These are phyloP conservation scores for Psophia crepitans DNA, from an alignment of 2,113 vertebrate genomes.

Conservation along the genomic window DNA sequence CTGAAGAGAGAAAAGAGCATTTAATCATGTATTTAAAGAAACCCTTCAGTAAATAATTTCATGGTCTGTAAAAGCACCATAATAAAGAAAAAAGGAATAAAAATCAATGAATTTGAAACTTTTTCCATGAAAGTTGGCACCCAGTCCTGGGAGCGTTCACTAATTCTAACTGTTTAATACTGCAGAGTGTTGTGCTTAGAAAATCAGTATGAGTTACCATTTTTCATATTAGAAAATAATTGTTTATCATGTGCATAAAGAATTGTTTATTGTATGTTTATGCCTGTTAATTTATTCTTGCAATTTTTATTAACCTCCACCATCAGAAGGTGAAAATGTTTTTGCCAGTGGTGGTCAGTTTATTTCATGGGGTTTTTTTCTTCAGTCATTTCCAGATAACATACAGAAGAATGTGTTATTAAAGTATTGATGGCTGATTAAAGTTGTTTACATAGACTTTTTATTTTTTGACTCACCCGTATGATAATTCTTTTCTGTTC, in stretches of 20 bases:
- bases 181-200: background rate
- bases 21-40: background rate
- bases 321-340: background rate
- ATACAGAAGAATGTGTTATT: background rate
- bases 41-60: background rate
- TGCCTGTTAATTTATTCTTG: background rate
- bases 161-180: background rate
- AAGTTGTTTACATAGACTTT: background rate
- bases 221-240: background rate
- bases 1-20: background rate
- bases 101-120: background rate
- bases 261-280: background rate
- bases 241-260: background rate
- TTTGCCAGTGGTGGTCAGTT: background rate
- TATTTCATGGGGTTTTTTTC: background rate
- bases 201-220: background rate
- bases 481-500: background rate
- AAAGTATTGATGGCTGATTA: background rate
- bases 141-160: background rate
- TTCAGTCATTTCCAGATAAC: background rate
- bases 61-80: background rate
- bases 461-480: background rate
- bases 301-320: background rate
- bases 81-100: background rate
- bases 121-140: background rate